A percentile compares a stretch with the other conserved stretches of the same genome.
Conservation (phyloP, 2,113 vertebrate genomes). For the Chionomys nivalis region DNA sequence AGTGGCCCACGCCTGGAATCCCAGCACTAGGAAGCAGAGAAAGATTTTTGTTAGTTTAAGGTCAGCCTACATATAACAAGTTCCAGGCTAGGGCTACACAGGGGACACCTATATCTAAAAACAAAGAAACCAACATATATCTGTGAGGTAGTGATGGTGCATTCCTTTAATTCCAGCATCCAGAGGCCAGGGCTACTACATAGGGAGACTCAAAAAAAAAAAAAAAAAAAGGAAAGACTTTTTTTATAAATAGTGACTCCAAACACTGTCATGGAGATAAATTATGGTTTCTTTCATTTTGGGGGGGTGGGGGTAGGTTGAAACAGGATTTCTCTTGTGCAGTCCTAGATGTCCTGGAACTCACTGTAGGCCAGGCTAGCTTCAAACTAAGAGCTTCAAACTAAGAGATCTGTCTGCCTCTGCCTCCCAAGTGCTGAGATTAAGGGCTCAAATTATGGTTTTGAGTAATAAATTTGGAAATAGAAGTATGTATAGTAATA, state of each 20-base stretch:
- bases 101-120: background rate
- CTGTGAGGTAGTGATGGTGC: no score
- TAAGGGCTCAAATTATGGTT: background rate
- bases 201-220: background rate
- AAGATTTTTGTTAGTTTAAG: background rate
- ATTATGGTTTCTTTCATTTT: background rate
- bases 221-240: background rate
- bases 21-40: background rate
- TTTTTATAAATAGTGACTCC: background rate
- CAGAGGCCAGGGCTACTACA: background rate
- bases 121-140: background rate
- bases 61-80: background rate
- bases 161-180: background rate
- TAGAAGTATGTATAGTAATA: background rate
- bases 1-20: background rate
- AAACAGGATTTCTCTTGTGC: background rate
- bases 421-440: background rate
- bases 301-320: no score
- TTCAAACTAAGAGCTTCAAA: background rate
- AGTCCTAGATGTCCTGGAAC: background rate
- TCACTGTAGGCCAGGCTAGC: background rate
- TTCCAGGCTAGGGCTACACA: background rate
- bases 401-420: background rate
- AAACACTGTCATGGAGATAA: background rate
- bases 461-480: constrained; percentile 2